Percentiles rank a stretch among this genome's conserved stretches.
Evolutionary conservation across 2,797 vertebrate genomes (phyloP).

Genomic region (Spheniscus humboldti): DNA sequence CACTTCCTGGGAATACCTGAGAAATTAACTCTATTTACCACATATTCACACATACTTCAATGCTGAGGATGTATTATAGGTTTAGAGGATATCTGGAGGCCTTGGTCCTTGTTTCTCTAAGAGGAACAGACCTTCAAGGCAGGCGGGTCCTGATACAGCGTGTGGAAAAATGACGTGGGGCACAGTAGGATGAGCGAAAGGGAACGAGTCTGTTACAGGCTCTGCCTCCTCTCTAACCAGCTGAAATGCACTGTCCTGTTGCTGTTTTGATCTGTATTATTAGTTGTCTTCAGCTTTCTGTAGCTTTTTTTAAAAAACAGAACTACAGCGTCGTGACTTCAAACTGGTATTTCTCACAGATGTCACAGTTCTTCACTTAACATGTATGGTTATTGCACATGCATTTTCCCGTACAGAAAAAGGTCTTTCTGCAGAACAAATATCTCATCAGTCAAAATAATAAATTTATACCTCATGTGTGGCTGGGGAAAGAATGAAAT

Average conservation of each 20-base stretch:
- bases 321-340: not conserved
- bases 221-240: not conserved
- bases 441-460: conserved; percentile 55
- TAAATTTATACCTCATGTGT: conserved; percentile 42
- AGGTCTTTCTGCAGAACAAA: conserved; percentile 2
- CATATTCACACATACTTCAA: not conserved
- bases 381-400: not conserved
- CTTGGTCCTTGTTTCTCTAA: not conserved
- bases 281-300: not conserved
- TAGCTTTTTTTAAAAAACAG: not conserved
- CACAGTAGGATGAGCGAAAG: not conserved
- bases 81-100: not conserved
- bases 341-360: conserved; percentile 1
- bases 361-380: not conserved
- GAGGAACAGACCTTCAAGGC: not conserved
- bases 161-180: not conserved
- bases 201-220: not conserved
- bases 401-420: conserved; percentile 24
- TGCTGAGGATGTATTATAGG: not conserved
- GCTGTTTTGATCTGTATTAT: not conserved
- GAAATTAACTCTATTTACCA: not conserved
- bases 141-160: not conserved
- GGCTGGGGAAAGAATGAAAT: conserved; percentile 13
- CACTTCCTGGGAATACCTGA: not conserved
- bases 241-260: not conserved